Evolutionary conservation across 1,140 invertebrate genomes (phyloP).

Genomic region (Nautilus pompilius): DNA sequence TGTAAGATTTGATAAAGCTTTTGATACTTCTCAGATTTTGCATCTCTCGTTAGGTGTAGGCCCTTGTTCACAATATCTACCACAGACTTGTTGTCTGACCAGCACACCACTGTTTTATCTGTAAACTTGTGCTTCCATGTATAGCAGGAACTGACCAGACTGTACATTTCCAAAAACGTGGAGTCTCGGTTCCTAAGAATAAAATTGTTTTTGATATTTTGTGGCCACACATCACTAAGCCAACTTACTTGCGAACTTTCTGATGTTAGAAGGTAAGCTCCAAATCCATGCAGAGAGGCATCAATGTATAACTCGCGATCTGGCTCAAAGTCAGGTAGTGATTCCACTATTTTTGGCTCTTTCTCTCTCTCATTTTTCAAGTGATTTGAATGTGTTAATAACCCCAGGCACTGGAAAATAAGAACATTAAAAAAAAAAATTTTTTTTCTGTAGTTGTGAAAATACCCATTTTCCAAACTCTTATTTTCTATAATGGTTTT

Average conservation of each 20-base stretch:
- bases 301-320: too few species aligned
- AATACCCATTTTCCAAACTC: too few species aligned
- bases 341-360: too few species aligned
- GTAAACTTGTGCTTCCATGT: constrained; percentile 40
- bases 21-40: background rate
- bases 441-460: too few species aligned
- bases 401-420: too few species aligned
- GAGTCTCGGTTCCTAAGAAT: background rate
- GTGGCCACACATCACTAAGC: constrained; percentile 20
- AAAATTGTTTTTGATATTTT: constrained; percentile 7
- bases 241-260: constrained; percentile 13
- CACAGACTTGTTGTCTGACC: constrained; percentile 19
- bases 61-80: constrained; percentile 22
- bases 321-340: too few species aligned
- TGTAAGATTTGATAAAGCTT: constrained; percentile 18
- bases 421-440: too few species aligned
- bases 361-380: too few species aligned
- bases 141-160: constrained; percentile 22
- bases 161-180: constrained; percentile 24
- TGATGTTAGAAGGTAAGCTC: constrained; percentile 25
- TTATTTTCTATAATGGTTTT: too few species aligned
- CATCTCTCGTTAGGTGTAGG: background rate
- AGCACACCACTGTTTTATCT: constrained; percentile 23
- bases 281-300: constrained; percentile 28
- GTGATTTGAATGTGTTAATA: too few species aligned